Conservation (phyloP, 2,797 vertebrate species). For the Numenius phaeopus region DNA sequence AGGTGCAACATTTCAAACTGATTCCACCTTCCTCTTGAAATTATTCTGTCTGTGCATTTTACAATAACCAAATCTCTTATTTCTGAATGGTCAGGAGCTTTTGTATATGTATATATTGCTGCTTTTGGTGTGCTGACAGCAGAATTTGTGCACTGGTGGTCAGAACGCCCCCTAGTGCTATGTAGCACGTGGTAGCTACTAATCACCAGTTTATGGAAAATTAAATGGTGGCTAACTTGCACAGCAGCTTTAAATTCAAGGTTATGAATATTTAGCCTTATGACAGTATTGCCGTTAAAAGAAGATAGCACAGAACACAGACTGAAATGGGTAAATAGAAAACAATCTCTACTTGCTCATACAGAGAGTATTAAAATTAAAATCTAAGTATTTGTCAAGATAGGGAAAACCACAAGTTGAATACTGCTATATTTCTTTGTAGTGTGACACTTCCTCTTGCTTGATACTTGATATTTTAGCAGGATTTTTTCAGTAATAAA, state of each 20-base stretch:
- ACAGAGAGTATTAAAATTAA: background rate
- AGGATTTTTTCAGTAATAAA: constrained; percentile 13
- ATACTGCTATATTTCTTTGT: background rate
- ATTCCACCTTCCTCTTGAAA: constrained; percentile 53
- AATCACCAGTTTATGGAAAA: background rate
- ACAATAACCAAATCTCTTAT: constrained; percentile 54
- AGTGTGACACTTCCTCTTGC: background rate
- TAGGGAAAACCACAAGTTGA: background rate
- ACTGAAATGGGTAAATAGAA: background rate
- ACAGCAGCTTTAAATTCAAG: background rate
- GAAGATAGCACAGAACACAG: background rate
- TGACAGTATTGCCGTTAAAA: background rate
- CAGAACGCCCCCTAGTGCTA: constrained; percentile 75
- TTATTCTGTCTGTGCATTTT: constrained; percentile 39
- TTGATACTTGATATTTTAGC: constrained; percentile 19
- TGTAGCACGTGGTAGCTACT: background rate
- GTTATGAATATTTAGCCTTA: background rate
- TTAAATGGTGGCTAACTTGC: background rate
- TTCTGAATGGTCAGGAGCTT: constrained; percentile 43
- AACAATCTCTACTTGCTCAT: background rate
- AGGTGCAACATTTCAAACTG: constrained; percentile 33
- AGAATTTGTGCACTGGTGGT: constrained; percentile 5
- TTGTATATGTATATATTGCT: background rate
- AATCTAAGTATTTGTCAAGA: background rate
- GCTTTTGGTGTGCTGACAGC: background rate